phyloP scores from a whole-genome alignment of 2,797 vertebrate species.

The Pagetopsis macropterus region DNA sequence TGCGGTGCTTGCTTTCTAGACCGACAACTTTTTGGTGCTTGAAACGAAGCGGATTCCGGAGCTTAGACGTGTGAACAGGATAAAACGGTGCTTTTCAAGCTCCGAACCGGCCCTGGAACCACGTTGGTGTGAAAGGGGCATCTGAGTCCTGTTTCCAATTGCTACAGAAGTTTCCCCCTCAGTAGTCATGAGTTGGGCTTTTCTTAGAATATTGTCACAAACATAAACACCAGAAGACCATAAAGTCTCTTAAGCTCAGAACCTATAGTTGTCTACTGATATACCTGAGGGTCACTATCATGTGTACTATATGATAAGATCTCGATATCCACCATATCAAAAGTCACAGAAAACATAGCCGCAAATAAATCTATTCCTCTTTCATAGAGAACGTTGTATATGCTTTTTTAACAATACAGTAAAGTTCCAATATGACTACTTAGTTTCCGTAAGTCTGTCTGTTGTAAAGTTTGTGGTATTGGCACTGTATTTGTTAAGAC shows the following conservation, averaged over 20 bases:
- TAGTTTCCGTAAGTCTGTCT: constrained; percentile 27
- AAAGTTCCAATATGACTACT: constrained; percentile 25
- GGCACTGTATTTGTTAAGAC: constrained; percentile 20
- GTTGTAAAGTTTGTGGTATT: constrained; percentile 32
- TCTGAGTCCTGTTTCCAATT: too few relatives aligned
- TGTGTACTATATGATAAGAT: constrained; percentile 1
- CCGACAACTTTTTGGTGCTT: too few relatives aligned
- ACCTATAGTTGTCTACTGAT: background rate
- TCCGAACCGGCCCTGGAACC: too few relatives aligned
- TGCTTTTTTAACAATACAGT: constrained; percentile 24
- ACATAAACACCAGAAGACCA: constrained; percentile 20
- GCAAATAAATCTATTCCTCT: background rate
- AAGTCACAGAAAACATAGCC: constrained; percentile 22
- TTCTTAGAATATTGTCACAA: background rate
- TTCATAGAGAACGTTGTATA: constrained; percentile 7
- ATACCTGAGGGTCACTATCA: background rate
- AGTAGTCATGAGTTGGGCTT: constrained; percentile 15
- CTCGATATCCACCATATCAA: background rate
- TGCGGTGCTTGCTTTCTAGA: too few relatives aligned
- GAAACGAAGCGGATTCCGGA: too few relatives aligned
- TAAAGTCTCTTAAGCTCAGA: constrained; percentile 10
- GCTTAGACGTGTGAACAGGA: too few relatives aligned
- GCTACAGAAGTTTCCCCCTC: too few relatives aligned
- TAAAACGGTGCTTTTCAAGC: too few relatives aligned
- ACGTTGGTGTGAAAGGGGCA: too few relatives aligned